Conservation (phyloP, 2,888 invertebrate species). For the Netelia fuscicornis region DNA sequence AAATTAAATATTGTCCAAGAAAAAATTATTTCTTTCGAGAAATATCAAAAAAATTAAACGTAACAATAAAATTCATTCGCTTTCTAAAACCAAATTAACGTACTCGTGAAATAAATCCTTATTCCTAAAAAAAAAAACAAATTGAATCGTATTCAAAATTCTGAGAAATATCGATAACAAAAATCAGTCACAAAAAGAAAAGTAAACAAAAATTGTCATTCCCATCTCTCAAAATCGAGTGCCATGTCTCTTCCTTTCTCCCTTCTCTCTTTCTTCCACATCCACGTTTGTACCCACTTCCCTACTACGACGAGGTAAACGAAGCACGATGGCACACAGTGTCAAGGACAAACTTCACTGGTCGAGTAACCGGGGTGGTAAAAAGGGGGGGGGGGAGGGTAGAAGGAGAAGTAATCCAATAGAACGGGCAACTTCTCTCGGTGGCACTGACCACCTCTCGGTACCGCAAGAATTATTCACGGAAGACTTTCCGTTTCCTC, state of each 20-base stretch:
- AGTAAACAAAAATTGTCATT: neutral
- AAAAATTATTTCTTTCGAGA: neutral
- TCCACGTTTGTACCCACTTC: neutral
- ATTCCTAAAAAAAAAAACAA: neutral
- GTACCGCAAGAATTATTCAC: constrained; percentile 57
- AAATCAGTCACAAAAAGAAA: neutral
- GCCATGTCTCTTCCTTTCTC: constrained; percentile 49
- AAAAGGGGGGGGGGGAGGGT: no score
- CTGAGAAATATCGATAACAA: neutral
- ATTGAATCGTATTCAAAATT: neutral
- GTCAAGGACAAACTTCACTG: constrained; percentile 67
- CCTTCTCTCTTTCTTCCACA: constrained; percentile 14
- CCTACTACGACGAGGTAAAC: constrained; percentile 29
- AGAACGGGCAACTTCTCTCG: constrained; percentile 48
- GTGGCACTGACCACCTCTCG: constrained; percentile 56
- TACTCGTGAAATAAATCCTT: neutral
- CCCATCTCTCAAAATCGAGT: constrained; percentile 10
- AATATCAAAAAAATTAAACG: neutral
- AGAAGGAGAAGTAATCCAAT: constrained; percentile 16
- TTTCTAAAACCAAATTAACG: neutral
- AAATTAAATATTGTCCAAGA: neutral
- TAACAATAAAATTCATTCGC: neutral
- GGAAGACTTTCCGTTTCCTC: constrained; percentile 4
- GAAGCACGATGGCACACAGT: constrained; percentile 67
- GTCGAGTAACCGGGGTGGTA: constrained; percentile 17